Evolutionary conservation across 2,888 invertebrate species (phyloP), one percentile per base, ranked within the genome.

Genomic region (Ectemnius lituratus): DNA sequence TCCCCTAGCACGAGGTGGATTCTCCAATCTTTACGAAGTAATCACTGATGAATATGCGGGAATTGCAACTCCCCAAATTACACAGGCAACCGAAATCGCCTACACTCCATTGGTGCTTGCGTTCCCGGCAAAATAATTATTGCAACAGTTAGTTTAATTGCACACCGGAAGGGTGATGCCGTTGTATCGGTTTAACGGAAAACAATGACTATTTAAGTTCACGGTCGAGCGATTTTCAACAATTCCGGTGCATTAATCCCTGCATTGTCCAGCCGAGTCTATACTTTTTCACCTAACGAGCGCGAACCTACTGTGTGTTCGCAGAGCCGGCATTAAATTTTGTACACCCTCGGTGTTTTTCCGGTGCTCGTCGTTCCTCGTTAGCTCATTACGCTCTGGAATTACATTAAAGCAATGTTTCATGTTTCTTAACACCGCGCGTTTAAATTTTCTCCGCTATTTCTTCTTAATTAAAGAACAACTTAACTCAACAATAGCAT

Each of bases 171-270:
- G 27, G 52, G 52, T 37, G 3, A n/a, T 28, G 13, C 37, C 45
- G 23, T n/a, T n/a, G 28, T 37, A 58, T 57, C 67, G 74, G 70
- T 76, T 73, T 69, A 75, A 73, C 60, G 59, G 63, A 70, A 70
- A 76, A 73, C 78, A 68, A 74, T 76, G 72, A 70, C 78, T 58
- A 78, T 76, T 78, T 62, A 60, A 59, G 65, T 71, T 73, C 70
- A 79, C 71, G 73, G 66, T 77, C 62, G 71, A 70, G 62, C 66
- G 65, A 58, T 61, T 65, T 61, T 70, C 70, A 72, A 61, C 64
- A 67, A 76, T 76, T 75, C 73, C 52, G 52, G n/a, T 67, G 69
- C 65, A 71, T 69, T 79, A 75, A 69, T 70, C 52, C 61, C 37
- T 45, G 66, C 62, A 62, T 65, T 62, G 58, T 63, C 37, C 37